These are phyloP conservation scores for Nansenia antarctica DNA, from an alignment of 2,113 vertebrate species.

Conservation along the genomic window DNA sequence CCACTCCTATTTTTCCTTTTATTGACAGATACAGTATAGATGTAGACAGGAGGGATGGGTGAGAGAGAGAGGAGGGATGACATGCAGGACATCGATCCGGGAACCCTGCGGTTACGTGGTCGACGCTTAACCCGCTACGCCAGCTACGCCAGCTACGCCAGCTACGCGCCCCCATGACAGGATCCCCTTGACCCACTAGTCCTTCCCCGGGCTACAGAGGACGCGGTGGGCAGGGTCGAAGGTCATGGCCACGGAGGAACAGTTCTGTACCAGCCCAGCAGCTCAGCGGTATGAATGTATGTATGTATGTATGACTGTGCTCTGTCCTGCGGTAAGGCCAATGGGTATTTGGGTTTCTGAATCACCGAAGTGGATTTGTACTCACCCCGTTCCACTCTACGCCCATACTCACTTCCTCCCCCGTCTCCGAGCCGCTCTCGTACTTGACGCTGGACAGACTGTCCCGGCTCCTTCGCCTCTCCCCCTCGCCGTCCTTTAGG, in stretches of 20 bases:
- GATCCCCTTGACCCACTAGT: too few relatives aligned
- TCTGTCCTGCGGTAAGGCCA: conserved; percentile 42
- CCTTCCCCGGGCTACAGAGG: too few relatives aligned
- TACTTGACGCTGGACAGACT: conserved; percentile 89
- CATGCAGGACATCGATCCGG: too few relatives aligned
- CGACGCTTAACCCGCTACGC: too few relatives aligned
- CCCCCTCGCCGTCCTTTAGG: conserved; percentile 88
- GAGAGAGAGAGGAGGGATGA: too few relatives aligned
- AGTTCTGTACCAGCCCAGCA: conserved; percentile 40
- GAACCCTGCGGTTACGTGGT: too few relatives aligned
- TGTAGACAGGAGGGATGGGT: too few relatives aligned
- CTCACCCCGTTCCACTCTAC: conserved; percentile 99
- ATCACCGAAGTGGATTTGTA: conserved; percentile 78
- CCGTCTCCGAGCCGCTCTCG: conserved; percentile 87
- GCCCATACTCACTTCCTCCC: conserved; percentile 97
- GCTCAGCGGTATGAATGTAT: conserved; percentile 12
- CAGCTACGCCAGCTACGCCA: too few relatives aligned
- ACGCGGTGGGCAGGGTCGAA: neutral
- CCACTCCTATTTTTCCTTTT: too few relatives aligned
- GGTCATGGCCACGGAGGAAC: neutral
- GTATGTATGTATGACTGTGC: neutral
- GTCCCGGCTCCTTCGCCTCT: conserved; percentile 81
- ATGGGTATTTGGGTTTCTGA: neutral
- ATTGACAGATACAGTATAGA: too few relatives aligned
- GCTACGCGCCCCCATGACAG: too few relatives aligned